These are phyloP conservation scores for Peromyscus maniculatus DNA, from an alignment of 2,113 vertebrate species.

Conservation along the genomic window DNA sequence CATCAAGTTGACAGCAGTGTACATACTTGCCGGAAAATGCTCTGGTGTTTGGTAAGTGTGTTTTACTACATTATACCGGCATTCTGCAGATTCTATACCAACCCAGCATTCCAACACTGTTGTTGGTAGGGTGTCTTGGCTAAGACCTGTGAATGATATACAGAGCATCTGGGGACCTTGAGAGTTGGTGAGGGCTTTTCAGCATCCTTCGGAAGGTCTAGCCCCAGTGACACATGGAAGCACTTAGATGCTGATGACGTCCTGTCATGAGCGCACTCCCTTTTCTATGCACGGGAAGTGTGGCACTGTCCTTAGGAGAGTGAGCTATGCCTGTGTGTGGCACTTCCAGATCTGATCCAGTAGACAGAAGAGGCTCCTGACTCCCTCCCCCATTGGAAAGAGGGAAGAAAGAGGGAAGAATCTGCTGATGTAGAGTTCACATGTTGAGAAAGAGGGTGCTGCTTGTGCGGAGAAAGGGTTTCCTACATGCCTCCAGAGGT, in stretches of 20 bases:
- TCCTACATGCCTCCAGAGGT: not conserved
- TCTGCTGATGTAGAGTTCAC: rapidly evolving
- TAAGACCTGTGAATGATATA: not conserved
- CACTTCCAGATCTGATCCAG: too few species aligned
- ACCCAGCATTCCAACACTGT: too few species aligned
- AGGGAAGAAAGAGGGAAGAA: too few species aligned
- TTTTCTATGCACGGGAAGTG: not conserved
- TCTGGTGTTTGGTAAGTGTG: rapidly evolving
- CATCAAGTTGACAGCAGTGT: not conserved
- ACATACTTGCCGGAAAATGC: not conserved
- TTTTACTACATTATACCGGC: not conserved
- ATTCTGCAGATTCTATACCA: not conserved
- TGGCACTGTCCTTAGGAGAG: not conserved
- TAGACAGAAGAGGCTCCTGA: not conserved
- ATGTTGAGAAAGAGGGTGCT: not conserved
- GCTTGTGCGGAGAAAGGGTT: not conserved
- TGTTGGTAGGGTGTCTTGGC: rapidly evolving
- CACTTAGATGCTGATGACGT: not conserved
- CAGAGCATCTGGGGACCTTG: not conserved
- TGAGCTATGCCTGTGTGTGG: not conserved
- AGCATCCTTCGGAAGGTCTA: not conserved
- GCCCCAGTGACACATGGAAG: too few species aligned
- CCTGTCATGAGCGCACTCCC: not conserved
- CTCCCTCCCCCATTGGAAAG: not conserved
- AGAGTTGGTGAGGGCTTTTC: not conserved